Evolutionary conservation across 2,113 vertebrate genomes (phyloP).

Genomic region (Sisor rabdophorus): DNA sequence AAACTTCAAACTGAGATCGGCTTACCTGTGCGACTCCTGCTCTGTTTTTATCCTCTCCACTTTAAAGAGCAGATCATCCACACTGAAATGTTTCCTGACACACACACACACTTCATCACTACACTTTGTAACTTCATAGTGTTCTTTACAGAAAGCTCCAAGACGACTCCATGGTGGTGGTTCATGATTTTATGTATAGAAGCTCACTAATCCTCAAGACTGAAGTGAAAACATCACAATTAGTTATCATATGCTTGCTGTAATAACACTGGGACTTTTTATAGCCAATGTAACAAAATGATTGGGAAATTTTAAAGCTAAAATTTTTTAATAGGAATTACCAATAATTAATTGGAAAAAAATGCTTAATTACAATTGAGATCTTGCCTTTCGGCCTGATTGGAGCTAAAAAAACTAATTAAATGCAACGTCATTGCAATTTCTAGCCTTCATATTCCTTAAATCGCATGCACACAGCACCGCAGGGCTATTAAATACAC

Average conservation of each 20-base stretch:
- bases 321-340: too few relatives aligned
- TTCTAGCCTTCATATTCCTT: too few relatives aligned
- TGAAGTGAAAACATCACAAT: not conserved
- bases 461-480: too few relatives aligned
- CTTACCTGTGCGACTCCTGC: slow-evolving; percentile 89
- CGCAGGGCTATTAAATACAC: too few relatives aligned
- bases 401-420: too few relatives aligned
- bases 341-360: too few relatives aligned
- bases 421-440: too few relatives aligned
- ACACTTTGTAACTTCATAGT: not conserved
- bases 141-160: not conserved
- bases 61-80: slow-evolving; percentile 89
- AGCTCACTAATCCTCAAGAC: not conserved
- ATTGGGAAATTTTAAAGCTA: too few relatives aligned
- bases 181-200: not conserved
- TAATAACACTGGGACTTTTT: too few relatives aligned
- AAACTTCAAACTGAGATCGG: not conserved
- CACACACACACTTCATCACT: not conserved
- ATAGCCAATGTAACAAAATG: too few relatives aligned
- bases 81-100: slow-evolving; percentile 84
- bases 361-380: too few relatives aligned
- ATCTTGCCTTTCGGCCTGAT: too few relatives aligned
- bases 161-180: not conserved
- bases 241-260: not conserved
- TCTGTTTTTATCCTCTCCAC: slow-evolving; percentile 93